Evolutionary conservation across 2,888 invertebrate species (phyloP).

Genomic region (Tanypteryx hageni): DNA sequence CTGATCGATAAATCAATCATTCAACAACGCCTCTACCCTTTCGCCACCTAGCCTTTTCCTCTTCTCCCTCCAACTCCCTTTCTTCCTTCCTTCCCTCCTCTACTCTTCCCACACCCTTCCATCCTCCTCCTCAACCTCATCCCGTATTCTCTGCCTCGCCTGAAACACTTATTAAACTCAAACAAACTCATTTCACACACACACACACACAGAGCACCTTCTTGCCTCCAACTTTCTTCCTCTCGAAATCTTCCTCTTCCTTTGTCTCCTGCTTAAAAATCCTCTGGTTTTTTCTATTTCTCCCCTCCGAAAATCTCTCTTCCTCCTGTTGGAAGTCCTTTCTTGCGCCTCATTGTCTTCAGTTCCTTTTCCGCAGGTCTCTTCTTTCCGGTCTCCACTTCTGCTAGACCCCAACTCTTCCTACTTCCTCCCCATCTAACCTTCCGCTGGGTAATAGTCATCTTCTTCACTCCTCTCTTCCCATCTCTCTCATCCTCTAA

Average conservation of each 20-base stretch:
- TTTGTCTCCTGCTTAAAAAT: not conserved
- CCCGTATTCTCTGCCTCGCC: not conserved
- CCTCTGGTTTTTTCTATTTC: not conserved
- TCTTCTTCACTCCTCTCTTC: too few species aligned
- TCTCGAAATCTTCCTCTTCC: not conserved
- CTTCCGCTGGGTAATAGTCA: too few species aligned
- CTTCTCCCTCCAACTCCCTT: too few species aligned
- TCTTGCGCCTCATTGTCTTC: not conserved
- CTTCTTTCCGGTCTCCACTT: too few species aligned
- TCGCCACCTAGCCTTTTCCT: too few species aligned
- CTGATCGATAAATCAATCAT: conserved; percentile 6
- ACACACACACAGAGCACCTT: not conserved
- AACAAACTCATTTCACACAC: conserved; percentile 8
- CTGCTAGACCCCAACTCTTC: too few species aligned
- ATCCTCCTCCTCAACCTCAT: not conserved
- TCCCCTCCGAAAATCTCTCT: not conserved
- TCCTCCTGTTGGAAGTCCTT: not conserved
- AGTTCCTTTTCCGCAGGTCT: too few species aligned
- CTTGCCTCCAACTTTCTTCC: conserved; percentile 2
- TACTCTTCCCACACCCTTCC: not conserved
- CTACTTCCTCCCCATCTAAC: not conserved
- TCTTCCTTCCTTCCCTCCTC: too few species aligned
- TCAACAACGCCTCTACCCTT: not conserved
- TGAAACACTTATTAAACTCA: conserved; percentile 17
- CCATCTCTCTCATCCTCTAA: too few species aligned